Evolutionary conservation across 2,797 vertebrate species (phyloP), one percentile per base, ranked within the genome.

Genomic region (Kryptolebias ocellatus): DNA sequence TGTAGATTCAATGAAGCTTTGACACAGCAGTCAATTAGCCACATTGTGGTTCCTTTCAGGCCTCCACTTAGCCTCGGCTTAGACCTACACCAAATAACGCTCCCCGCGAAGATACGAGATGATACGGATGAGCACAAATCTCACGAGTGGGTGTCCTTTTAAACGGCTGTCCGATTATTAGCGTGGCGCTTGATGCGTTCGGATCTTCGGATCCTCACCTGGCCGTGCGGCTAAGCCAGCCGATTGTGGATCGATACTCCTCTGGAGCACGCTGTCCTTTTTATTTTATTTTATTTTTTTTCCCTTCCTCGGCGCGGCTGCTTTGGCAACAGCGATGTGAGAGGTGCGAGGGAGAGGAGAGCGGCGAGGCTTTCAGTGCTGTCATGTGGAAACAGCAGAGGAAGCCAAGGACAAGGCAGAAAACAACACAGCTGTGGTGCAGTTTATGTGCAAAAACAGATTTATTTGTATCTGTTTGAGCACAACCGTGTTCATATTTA

Each of bases 381-480:
- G 66, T 86, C 83, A 81, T 76, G 87, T 83, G 87, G 83, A 87
- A 89, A 87, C 66, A 62, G 57, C 6, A 6, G 42, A 75, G 71
- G 69, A 77, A 75, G 78, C 64, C 79, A 83, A 86, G 81, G 85
- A 88, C 53, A 46, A 81, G 53, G 56, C 49, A 15, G 78, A 81
- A 77, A 84, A 63, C 72, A 79, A 53, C 37, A 9, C 2, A 11
- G 53, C 72, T 62, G 53, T 68, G 72, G 74, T 52, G 50, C 72
- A 62, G 68, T 84, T 81, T 84, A 60, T 58, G 64, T 67, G 54
- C 56, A 74, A 74, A 79, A 76, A 83, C 10, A 57, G 68, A 72
- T 73, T 78, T 74, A 47, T 42, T 12, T 72, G 59, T 34, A 62
- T 46, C 50, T 78, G 55, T 69, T 52, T 64, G 47, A 79, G 52